Percentiles rank a stretch among this genome's conserved stretches.
These are phyloP conservation scores for Psephotus haematonotus DNA, from an alignment of 2,113 vertebrate species.

Conservation along the genomic window DNA sequence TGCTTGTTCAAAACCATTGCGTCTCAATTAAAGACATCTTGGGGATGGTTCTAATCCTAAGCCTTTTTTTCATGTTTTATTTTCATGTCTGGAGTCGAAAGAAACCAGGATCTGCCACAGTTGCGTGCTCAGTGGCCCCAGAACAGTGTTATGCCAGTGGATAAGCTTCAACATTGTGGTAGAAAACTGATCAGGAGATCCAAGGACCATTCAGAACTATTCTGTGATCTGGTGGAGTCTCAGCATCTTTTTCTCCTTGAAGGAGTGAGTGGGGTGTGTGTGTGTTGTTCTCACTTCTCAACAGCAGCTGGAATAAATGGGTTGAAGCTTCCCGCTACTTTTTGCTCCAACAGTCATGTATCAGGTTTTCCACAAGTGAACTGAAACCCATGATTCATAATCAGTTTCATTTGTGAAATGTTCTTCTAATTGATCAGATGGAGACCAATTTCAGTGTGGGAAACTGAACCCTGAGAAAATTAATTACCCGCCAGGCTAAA, in stretches of 20 bases:
- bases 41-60: neutral
- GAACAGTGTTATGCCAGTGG: neutral
- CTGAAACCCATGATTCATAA: slow-evolving; percentile 51
- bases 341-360: slow-evolving; percentile 2
- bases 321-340: neutral
- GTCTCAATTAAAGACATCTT: neutral
- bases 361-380: slow-evolving; percentile 48
- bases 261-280: neutral
- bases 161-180: neutral
- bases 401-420: slow-evolving; percentile 61
- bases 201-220: neutral
- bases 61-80: neutral
- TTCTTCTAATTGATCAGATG: slow-evolving; percentile 70
- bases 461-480: slow-evolving; percentile 69
- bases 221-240: neutral
- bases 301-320: neutral
- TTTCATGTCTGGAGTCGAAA: neutral
- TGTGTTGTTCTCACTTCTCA: neutral
- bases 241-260: neutral
- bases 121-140: neutral
- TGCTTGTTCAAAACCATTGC: neutral
- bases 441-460: slow-evolving; percentile 69
- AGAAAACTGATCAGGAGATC: neutral
- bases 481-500: slow-evolving; percentile 72
- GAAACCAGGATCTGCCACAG: neutral